Base-by-base conservation (phyloP, 2,113 vertebrate species). In the Bombycilla garrulus region DNA sequence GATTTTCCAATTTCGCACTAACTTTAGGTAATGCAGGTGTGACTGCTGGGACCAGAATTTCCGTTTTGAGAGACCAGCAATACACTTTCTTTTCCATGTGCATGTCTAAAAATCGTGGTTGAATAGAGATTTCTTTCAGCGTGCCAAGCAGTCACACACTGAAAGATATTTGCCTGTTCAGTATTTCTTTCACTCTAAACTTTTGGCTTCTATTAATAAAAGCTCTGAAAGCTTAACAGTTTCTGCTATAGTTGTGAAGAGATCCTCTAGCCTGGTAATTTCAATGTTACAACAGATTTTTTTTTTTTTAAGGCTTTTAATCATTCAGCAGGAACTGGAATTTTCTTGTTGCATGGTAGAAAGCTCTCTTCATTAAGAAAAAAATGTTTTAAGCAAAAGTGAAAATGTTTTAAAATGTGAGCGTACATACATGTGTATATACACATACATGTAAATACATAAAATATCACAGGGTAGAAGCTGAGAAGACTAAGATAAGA, bases 361-460 rank as follows among this genome's bases (percentile, higher is more conserved):
- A 42, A 53, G 2, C 2, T 24, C 3, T 23, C 10, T 50, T 60
- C 10, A 4, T 25, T 9, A 25, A 35, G 38, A 26, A 48, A 40
- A n/a, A 33, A 12, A 2, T 28, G 1, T 42, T 65, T 42, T 78
- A 60, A 62, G 4, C 4, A 57, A 29, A 62, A 35, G 3, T 50
- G 15, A 72, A 20, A 51, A 24, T 4, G 6, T 9, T 62, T 62
- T 48, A 54, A 76, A 54, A n/a, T 10, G 9, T 23, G 2, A 71
- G 3, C 0, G 14, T 12, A 16, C 2, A 29, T 21, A n/a, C 2
- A 33, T 15, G 36, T 6, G 25, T 18, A 38, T 14, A 42, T 6
- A 70, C 10, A 44, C 5, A 13, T 4, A 53, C 10, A 21, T 36
- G 24, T 20, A 53, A 5, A 31, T 29, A 45, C 18, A 23, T 1